Base-by-base conservation (phyloP, 2,797 vertebrate genomes). In the Geotrypetes seraphini region DNA sequence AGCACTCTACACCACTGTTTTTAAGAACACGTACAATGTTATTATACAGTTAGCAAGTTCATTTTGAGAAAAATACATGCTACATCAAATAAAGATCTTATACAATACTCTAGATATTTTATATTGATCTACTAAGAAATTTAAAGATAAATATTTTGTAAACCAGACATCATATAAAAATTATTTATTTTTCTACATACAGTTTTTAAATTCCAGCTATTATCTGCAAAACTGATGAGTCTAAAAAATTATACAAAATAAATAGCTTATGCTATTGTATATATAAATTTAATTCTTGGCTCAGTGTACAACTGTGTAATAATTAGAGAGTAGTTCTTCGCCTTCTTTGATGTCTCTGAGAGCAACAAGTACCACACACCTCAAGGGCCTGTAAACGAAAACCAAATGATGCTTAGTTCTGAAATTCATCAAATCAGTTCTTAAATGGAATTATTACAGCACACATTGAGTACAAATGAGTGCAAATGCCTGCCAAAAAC, bases 301-400 rank as follows among this genome's bases (percentile, higher is more conserved):
- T 37, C 11, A 20, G n/a, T n/a, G n/a, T n/a, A 97, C 72, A 36
- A 99, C 62, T 5, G 92, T 99, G 60, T 84, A 96, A 60, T 97
- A 98, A 74, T 97, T 97, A 13, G 96, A 96, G 56, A 94, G 87
- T 14, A 98, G 86, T 42, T 98, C 94, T 66, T 97, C 91, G 25
- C 86, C 93, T 48, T 56, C 59, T 13, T 46, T 10, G 40, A 98
- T 87, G 49, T 91, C 80, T 71, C 82, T 78, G 22, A 97, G 80
- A 1, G 92, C 69, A 3, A 97, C 78, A 7, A 97, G 86, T 32
- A 94, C 79, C 1, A 96, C 84, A 43, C 91, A 95, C 17, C 92
- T 85, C 17, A 86, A 50, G 11, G 67, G 77, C 32, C 87, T 91
- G 67, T 10, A 63, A 53, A 9, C 67, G 34, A 68, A 2, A 56